A percentile compares a stretch with the other conserved stretches of the same genome.
phyloP scores from a whole-genome alignment of 2,113 vertebrate genomes.

The Muscicapa adusta region DNA sequence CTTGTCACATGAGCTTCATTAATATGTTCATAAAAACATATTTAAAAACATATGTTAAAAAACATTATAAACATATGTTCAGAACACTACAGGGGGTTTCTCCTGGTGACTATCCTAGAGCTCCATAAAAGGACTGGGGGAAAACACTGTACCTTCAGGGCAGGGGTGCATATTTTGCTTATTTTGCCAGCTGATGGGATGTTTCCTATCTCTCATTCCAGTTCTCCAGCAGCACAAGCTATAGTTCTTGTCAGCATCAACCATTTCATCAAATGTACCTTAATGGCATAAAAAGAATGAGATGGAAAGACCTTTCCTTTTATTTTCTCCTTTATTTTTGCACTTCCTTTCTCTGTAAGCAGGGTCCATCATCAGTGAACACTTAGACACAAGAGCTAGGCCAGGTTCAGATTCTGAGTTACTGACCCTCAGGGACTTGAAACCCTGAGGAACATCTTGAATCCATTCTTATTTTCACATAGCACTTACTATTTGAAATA shows the following conservation, averaged over 20 bases:
- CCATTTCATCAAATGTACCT: background rate
- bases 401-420: background rate
- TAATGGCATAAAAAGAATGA: background rate
- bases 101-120: background rate
- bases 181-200: background rate
- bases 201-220: background rate
- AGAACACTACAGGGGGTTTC: background rate
- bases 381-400: background rate
- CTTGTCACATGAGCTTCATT: background rate
- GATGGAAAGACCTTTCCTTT: background rate
- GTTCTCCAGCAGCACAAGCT: background rate
- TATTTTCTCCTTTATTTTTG: background rate
- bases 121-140: background rate
- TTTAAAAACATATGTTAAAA: no score
- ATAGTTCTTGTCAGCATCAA: background rate
- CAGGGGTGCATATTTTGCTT: background rate
- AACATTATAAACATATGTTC: no score
- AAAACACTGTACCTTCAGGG: background rate
- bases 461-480: background rate
- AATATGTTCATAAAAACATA: background rate
- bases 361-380: background rate
- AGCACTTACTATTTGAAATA: background rate
- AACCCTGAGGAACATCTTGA: background rate
- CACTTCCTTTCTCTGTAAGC: background rate
- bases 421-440: background rate